Base-by-base conservation (phyloP, 2,888 invertebrate species). In the Mycalesis mineus region DNA sequence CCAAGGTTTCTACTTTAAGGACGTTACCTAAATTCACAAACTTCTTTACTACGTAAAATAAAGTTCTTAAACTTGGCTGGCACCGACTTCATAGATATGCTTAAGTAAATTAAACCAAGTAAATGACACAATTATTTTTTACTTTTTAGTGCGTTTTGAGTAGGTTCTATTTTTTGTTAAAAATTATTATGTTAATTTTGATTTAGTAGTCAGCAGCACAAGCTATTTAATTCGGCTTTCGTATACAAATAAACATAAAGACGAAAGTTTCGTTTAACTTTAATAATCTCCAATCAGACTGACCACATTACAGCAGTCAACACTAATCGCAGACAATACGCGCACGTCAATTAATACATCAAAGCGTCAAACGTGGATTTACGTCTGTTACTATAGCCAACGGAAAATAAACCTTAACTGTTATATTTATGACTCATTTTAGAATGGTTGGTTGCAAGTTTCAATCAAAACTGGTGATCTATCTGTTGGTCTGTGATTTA, bases 241-340 rank as follows among this genome's bases (percentile, higher is more conserved):
- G 3, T 22, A 22, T 4, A 22, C 22, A 22, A 22, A 22, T 22
- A 22, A 22, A 22, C 3, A 22, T 5, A 4, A 22, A 31, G 45
- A 45, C 45, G 17, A 49, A 17, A 37, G 36, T 49, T 49, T 22
- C 36, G 37, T 36, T 49, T 37, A 39, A 39, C 39, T 49, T 52
- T 52, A 36, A 42, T 42, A 52, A 60, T 55, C 54, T 63, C 41
- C 55, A 58, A 56, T 61, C 57, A 63, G 61, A 58, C 60, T 58
- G 60, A 58, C 63, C 58, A 45, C 55, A 45, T 58, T 53, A 15
- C 6, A n/a, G 9, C 17, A 11, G 31, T 41, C 31, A n/a, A 47
- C 17, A 48, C 48, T 55, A 55, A 55, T 29, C 41, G 39, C 11
- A 55, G 49, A 57, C 57, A 33, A 50, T 55, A 40, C 52, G 54